Conservation (phyloP, 2,888 invertebrate genomes). For the Ennomos quercinarius region DNA sequence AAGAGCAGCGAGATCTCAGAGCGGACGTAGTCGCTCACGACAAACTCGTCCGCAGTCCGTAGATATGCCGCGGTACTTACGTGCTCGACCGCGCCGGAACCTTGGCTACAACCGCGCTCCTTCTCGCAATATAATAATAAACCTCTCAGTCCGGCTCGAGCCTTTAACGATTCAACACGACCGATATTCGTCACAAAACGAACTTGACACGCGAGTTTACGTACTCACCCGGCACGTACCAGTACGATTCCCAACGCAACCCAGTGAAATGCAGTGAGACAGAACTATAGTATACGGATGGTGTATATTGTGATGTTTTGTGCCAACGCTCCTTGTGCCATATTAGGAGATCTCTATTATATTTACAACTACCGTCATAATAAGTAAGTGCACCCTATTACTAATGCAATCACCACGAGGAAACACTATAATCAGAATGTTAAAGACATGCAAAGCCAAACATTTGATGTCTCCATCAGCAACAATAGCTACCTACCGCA, state of each 20-base stretch:
- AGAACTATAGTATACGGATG: slow-evolving; percentile 61
- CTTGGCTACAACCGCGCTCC: slow-evolving; percentile 78
- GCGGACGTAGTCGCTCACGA: slow-evolving; percentile 60
- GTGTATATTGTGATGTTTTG: slow-evolving; percentile 82
- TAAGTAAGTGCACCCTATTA: slow-evolving; percentile 59
- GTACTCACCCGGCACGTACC: slow-evolving; percentile 49
- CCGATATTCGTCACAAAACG: slow-evolving; percentile 60
- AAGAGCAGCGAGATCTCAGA: slow-evolving; percentile 39
- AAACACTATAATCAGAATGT: too few relatives aligned
- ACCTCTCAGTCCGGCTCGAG: slow-evolving; percentile 78
- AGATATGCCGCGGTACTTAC: slow-evolving; percentile 71
- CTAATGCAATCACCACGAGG: too few relatives aligned
- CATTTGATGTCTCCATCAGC: not conserved
- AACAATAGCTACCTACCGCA: not conserved
- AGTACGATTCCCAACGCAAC: slow-evolving; percentile 38
- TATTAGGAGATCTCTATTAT: slow-evolving; percentile 60
- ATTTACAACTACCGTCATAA: slow-evolving; percentile 56
- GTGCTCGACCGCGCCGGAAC: slow-evolving; percentile 72
- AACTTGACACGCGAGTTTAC: slow-evolving; percentile 46
- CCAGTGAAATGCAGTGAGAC: slow-evolving; percentile 62
- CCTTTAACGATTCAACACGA: slow-evolving; percentile 80
- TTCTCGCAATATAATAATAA: slow-evolving; percentile 80
- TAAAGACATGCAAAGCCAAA: too few relatives aligned
- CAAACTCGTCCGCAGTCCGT: slow-evolving; percentile 61
- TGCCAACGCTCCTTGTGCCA: slow-evolving; percentile 74